Conservation (phyloP, 1,140 invertebrate genomes). For the Micrasema longulum region DNA sequence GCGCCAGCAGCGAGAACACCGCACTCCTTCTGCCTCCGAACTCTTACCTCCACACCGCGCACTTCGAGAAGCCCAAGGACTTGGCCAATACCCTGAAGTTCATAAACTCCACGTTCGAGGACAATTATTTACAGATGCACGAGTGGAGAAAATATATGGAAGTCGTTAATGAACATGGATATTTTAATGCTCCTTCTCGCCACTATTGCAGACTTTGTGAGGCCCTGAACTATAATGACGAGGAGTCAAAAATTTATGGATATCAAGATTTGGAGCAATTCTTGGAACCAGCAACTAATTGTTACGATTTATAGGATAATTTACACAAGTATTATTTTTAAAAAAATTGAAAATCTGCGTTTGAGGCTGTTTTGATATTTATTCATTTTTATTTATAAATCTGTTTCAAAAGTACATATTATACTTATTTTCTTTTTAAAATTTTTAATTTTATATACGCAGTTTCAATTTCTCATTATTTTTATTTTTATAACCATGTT, state of each 20-base stretch:
- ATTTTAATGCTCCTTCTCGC: slow-evolving; percentile 73
- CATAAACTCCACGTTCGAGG: slow-evolving; percentile 62
- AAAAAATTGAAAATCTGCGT: no score
- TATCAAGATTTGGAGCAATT: slow-evolving; percentile 56
- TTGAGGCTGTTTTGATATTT: no score
- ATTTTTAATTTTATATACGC: no score
- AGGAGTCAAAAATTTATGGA: slow-evolving; percentile 65
- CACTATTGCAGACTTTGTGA: slow-evolving; percentile 88
- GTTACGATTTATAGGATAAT: slow-evolving; percentile 64
- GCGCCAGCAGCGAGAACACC: slow-evolving; percentile 68
- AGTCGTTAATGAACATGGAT: slow-evolving; percentile 79
- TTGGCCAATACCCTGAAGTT: slow-evolving; percentile 69
- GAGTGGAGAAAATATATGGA: slow-evolving; percentile 76
- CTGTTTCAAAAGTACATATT: no score
- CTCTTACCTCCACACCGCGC: slow-evolving; percentile 80
- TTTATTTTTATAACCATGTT: no score
- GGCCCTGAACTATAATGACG: slow-evolving; percentile 75
- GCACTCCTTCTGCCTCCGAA: slow-evolving; percentile 70
- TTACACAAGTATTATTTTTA: no score
- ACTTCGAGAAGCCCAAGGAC: slow-evolving; percentile 76
- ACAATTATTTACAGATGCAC: slow-evolving; percentile 69
- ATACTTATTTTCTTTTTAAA: no score
- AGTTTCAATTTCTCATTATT: no score
- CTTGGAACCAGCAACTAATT: slow-evolving; percentile 22
- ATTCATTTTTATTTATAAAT: no score